Percentiles rank a stretch among this genome's conserved stretches.
These are phyloP conservation scores for Oligia latruncula DNA, from an alignment of 2,888 invertebrate species.

Conservation along the genomic window DNA sequence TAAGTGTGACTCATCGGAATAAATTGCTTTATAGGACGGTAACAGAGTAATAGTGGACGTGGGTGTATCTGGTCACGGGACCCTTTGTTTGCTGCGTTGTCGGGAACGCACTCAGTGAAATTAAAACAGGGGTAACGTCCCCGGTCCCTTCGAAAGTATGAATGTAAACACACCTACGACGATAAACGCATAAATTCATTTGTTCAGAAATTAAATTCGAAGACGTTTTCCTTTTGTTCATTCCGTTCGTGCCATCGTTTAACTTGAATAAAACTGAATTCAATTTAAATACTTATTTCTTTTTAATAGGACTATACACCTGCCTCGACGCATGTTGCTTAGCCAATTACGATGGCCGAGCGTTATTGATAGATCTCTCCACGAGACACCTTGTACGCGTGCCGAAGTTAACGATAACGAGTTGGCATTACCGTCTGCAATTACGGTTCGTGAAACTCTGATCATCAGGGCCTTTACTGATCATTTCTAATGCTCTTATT, in stretches of 20 bases:
- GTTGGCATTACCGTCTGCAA: conserved; percentile 54
- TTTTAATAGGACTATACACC: conserved; percentile 81
- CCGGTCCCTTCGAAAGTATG: conserved; percentile 69
- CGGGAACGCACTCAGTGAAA: conserved; percentile 88
- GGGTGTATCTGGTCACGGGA: conserved; percentile 85
- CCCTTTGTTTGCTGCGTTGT: conserved; percentile 87
- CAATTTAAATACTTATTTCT: conserved; percentile 68
- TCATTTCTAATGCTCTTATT: conserved; percentile 49
- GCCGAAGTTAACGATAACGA: conserved; percentile 71
- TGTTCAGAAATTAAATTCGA: conserved; percentile 37
- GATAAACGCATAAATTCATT: conserved; percentile 44
- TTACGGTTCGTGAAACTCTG: conserved; percentile 59
- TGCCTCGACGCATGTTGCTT: conserved; percentile 76
- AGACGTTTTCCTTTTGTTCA: conserved; percentile 39
- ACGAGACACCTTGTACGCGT: conserved; percentile 81
- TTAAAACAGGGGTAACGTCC: conserved; percentile 84
- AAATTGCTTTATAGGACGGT: conserved; percentile 82
- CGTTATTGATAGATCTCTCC: conserved; percentile 81
- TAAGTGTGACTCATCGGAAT: conserved; percentile 84
- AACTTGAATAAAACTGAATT: conserved; percentile 58
- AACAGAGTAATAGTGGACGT: conserved; percentile 77
- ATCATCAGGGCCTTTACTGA: conserved; percentile 44
- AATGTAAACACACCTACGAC: conserved; percentile 48
- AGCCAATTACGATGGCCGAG: conserved; percentile 80
- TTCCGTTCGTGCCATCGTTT: conserved; percentile 31